Conservation (phyloP, 2,113 vertebrate genomes). For the Addax nasomaculatus region DNA sequence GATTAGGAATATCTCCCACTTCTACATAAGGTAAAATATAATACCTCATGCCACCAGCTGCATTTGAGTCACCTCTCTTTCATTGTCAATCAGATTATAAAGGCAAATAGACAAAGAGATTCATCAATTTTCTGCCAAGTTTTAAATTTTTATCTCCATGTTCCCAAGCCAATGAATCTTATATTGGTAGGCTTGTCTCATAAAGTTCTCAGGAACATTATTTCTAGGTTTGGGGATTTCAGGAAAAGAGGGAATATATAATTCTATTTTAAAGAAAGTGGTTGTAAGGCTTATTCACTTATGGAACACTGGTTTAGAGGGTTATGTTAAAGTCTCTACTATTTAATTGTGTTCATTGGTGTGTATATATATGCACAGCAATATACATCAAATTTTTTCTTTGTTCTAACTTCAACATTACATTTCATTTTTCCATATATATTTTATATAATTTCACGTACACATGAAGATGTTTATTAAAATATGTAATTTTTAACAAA, state of each 20-base stretch:
- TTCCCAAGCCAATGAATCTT: background rate
- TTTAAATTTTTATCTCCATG: background rate
- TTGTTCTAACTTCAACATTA: background rate
- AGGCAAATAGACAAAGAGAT: background rate
- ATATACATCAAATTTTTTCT: background rate
- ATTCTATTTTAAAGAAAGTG: background rate
- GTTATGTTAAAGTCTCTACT: background rate
- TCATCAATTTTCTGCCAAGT: background rate
- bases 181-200: background rate
- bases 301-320: background rate
- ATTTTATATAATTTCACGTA: background rate
- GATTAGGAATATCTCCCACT: background rate
- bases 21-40: background rate
- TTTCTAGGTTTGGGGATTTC: background rate
- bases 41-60: background rate
- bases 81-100: background rate
- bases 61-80: background rate
- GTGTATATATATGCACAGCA: background rate
- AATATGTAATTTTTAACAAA: background rate
- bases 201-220: background rate
- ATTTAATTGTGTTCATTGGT: background rate
- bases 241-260: background rate
- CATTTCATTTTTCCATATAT: background rate
- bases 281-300: background rate
- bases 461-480: background rate